These are phyloP conservation scores for Trichechus manatus DNA, from an alignment of 2,113 vertebrate species.

Conservation along the genomic window DNA sequence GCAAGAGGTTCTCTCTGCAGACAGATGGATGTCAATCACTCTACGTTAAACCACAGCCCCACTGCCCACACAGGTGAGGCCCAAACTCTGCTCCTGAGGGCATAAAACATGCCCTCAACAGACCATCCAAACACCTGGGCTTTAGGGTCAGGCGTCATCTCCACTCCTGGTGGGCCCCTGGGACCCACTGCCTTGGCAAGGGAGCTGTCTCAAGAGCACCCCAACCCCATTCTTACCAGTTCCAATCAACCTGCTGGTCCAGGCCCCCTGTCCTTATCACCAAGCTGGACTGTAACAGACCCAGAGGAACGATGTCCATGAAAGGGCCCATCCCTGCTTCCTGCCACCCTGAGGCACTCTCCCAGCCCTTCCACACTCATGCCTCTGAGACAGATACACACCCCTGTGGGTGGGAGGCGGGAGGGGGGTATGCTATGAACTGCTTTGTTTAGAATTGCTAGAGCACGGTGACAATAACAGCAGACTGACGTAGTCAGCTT, in stretches of 20 bases:
- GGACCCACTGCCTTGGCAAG: not conserved
- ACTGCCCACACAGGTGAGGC: not conserved
- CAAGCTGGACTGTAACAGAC: slow-evolving; percentile 91
- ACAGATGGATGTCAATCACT: not conserved
- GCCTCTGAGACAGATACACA: not conserved
- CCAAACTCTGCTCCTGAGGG: not conserved
- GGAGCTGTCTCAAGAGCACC: not conserved
- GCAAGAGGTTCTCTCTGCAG: not conserved
- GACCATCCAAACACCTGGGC: not conserved
- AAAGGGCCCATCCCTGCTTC: not conserved
- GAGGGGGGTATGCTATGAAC: not conserved
- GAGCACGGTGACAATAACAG: not conserved
- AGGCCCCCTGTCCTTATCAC: slow-evolving; percentile 93
- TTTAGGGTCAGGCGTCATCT: not conserved
- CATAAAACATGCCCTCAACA: too few relatives aligned
- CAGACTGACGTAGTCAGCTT: not conserved
- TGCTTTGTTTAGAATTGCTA: too few relatives aligned
- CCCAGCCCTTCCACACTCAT: not conserved
- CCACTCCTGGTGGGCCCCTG: not conserved
- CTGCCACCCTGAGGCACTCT: not conserved
- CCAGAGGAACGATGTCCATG: not conserved
- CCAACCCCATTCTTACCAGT: slow-evolving; percentile 91
- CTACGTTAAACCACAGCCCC: not conserved
- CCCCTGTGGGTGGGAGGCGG: rapidly evolving
- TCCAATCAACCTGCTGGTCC: slow-evolving; percentile 96